Conservation (phyloP, 2,888 invertebrate species). For the Stegana nigrithorax region DNA sequence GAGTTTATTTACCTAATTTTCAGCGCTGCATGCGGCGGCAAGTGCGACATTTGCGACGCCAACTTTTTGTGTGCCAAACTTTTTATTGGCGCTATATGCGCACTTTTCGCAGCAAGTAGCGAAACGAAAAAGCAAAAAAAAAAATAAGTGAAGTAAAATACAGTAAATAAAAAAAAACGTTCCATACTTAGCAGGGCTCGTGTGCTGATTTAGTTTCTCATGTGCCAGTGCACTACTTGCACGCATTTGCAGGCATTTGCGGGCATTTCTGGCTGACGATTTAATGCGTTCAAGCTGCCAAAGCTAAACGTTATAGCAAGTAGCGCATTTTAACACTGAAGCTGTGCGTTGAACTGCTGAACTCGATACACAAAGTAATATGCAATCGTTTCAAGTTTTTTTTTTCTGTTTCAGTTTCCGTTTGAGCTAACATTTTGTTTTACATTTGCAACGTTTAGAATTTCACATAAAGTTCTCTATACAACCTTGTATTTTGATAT, state of each 20-base stretch:
- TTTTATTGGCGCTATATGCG: constrained; percentile 57
- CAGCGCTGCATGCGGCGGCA: constrained; percentile 35
- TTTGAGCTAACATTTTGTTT: not conserved
- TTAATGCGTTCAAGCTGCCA: no score
- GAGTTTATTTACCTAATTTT: constrained; percentile 15
- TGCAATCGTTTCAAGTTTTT: not conserved
- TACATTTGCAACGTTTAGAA: no score
- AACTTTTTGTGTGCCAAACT: constrained; percentile 58
- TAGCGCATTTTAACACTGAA: no score
- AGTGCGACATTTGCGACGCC: constrained; percentile 55
- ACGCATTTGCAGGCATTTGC: no score
- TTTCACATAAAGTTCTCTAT: no score
- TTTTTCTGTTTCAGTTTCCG: not conserved
- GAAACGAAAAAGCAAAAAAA: no score
- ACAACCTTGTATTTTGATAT: no score
- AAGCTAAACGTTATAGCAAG: no score
- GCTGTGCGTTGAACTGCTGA: no score
- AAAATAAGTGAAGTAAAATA: not conserved
- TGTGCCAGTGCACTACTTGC: not conserved
- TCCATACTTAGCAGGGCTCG: not conserved
- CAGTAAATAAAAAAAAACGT: not conserved
- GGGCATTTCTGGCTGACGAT: no score
- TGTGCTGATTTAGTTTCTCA: constrained; percentile 6
- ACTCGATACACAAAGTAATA: no score
- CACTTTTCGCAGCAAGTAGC: not conserved